Conservation (phyloP, 2,888 invertebrate genomes). For the Diarsia dahlii region DNA sequence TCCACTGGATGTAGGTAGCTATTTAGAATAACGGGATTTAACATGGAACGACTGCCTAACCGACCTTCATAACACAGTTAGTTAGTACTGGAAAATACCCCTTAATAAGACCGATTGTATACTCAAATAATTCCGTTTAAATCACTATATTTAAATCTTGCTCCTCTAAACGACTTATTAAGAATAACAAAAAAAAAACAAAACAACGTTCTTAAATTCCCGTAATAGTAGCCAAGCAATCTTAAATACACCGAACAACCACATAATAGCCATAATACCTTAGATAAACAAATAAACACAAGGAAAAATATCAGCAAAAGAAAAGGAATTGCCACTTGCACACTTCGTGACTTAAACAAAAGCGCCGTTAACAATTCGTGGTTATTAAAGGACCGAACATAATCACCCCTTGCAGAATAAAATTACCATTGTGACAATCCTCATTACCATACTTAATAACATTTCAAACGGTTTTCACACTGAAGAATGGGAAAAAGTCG, state of each 20-base stretch:
- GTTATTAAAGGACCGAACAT: conserved; percentile 62
- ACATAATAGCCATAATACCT: conserved; percentile 27
- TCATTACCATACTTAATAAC: conserved; percentile 71
- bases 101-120: neutral
- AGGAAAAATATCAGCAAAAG: conserved; percentile 42
- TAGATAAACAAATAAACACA: conserved; percentile 33
- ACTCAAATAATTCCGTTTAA: neutral
- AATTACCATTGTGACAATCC: conserved; percentile 74
- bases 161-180: neutral
- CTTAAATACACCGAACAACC: conserved; percentile 20
- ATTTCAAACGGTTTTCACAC: conserved; percentile 63
- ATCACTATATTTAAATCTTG: neutral
- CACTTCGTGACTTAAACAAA: conserved; percentile 64
- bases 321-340: conserved; percentile 58
- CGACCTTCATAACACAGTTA: neutral
- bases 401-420: conserved; percentile 73
- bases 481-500: conserved; percentile 53
- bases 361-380: conserved; percentile 63
- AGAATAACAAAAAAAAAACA: neutral
- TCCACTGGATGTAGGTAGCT: neutral
- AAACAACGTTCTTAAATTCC: neutral
- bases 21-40: neutral
- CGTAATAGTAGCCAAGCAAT: neutral
- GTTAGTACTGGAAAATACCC: neutral
- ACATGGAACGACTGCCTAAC: neutral